These are phyloP conservation scores for Nymphalis urticae DNA, from an alignment of 2,888 invertebrate genomes.

Conservation along the genomic window DNA sequence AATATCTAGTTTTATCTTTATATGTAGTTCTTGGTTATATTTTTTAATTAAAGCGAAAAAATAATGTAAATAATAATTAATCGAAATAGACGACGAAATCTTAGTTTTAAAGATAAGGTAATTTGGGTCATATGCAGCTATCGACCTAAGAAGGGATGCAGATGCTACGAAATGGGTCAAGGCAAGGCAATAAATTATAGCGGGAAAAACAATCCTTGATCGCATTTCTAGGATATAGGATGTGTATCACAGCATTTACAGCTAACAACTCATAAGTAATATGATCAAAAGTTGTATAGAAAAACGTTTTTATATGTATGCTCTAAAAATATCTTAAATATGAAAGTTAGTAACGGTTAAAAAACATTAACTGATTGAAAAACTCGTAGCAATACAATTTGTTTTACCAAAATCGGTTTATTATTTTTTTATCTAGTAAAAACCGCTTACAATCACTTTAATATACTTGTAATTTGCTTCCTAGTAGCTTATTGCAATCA, in stretches of 20 bases:
- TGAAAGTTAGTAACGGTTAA: too few relatives aligned
- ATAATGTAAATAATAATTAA: neutral
- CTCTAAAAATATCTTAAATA: too few relatives aligned
- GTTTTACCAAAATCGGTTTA: too few relatives aligned
- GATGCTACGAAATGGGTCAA: constrained; percentile 39
- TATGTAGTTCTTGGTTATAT: too few relatives aligned
- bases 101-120: constrained; percentile 18
- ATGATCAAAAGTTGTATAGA: neutral
- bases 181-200: constrained; percentile 35
- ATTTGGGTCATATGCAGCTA: constrained; percentile 34
- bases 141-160: constrained; percentile 36
- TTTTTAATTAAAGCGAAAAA: too few relatives aligned
- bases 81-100: constrained; percentile 1
- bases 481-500: neutral
- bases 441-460: neutral
- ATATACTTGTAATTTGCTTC: constrained; percentile 2
- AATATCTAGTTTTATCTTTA: too few relatives aligned
- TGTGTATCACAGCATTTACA: constrained; percentile 16
- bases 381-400: too few relatives aligned
- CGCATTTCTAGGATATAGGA: constrained; percentile 30
- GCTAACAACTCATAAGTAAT: constrained; percentile 10
- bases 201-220: constrained; percentile 37
- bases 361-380: too few relatives aligned
- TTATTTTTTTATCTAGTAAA: too few relatives aligned
- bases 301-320: neutral